These are phyloP conservation scores for Lagorchestes hirsutus DNA, from an alignment of 2,797 vertebrate genomes.

Conservation along the genomic window DNA sequence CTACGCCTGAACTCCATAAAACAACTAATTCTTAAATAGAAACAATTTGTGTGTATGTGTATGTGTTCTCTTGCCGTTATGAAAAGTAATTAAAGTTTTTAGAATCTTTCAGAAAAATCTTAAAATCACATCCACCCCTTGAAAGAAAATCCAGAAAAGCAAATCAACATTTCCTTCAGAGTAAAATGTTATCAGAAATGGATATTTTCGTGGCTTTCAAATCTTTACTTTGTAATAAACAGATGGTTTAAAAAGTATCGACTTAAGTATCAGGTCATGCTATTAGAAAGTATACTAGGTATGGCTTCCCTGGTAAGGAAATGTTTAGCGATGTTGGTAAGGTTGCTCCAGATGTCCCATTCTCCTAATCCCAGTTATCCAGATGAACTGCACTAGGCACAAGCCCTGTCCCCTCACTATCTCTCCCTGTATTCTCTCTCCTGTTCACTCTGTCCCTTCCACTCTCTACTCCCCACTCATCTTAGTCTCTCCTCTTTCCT, in stretches of 20 bases:
- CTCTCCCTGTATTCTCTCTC: neutral
- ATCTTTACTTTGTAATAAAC: constrained; percentile 43
- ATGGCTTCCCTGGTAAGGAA: neutral
- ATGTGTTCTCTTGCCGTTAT: neutral
- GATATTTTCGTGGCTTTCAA: constrained; percentile 42
- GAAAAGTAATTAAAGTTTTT: neutral
- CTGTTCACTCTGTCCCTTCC: neutral
- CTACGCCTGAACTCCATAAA: constrained; percentile 8
- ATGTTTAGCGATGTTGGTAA: neutral
- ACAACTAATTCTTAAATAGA: constrained; percentile 4
- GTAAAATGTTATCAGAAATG: neutral
- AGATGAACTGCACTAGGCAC: neutral
- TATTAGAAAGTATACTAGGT: neutral
- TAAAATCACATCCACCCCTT: constrained; percentile 44
- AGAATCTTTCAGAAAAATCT: neutral
- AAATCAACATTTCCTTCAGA: constrained; percentile 23
- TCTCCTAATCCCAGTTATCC: neutral
- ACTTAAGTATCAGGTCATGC: neutral
- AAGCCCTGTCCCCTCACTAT: neutral
- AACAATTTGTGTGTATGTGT: neutral
- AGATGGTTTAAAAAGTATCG: constrained; percentile 17
- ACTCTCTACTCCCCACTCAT: neutral
- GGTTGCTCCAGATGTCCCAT: neutral
- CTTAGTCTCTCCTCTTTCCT: neutral
- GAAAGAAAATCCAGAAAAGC: constrained; percentile 39